Conservation (phyloP, 2,797 vertebrate genomes). For the Catostomus latipinnis region DNA sequence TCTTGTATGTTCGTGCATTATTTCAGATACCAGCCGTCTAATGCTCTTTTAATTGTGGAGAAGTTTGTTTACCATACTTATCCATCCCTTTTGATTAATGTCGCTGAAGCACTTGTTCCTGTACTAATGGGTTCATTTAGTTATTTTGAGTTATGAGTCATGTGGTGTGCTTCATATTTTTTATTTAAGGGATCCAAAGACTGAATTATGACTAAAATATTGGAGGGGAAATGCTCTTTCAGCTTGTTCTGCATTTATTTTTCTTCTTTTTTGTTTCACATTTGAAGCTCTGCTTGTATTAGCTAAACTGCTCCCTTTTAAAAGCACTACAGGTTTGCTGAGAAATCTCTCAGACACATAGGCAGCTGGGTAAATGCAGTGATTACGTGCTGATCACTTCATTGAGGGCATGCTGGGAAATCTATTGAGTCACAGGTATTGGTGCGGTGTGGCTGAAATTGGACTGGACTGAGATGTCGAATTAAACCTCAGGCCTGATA, state of each 20-base stretch:
- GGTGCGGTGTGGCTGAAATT: slow-evolving; percentile 1
- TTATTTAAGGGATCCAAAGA: slow-evolving; percentile 86
- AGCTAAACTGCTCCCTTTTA: slow-evolving; percentile 68
- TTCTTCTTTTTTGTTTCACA: slow-evolving; percentile 1
- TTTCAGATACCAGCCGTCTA: slow-evolving; percentile 14
- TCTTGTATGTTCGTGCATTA: slow-evolving; percentile 15
- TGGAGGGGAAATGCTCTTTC: not conserved
- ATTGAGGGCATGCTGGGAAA: slow-evolving; percentile 76
- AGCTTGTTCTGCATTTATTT: slow-evolving; percentile 48
- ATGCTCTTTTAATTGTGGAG: slow-evolving; percentile 2
- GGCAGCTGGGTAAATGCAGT: slow-evolving; percentile 66
- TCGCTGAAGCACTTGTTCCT: slow-evolving; percentile 37
- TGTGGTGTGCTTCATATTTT: not conserved
- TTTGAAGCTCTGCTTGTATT: slow-evolving; percentile 24
- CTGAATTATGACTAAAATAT: slow-evolving; percentile 45
- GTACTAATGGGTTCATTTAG: slow-evolving; percentile 7
- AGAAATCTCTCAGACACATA: slow-evolving; percentile 61
- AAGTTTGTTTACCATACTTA: not conserved
- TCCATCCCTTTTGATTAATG: not conserved
- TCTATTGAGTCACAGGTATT: slow-evolving; percentile 71
- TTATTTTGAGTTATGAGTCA: not conserved
- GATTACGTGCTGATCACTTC: slow-evolving; percentile 66
- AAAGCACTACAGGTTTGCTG: slow-evolving; percentile 72
- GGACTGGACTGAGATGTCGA: slow-evolving; percentile 12
- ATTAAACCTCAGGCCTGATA: slow-evolving; percentile 3